Percentiles rank a stretch among this genome's conserved stretches.
Evolutionary conservation across 92 coral and sea anemone genomes (phyloP).

Genomic region (Nematostella vectensis): DNA sequence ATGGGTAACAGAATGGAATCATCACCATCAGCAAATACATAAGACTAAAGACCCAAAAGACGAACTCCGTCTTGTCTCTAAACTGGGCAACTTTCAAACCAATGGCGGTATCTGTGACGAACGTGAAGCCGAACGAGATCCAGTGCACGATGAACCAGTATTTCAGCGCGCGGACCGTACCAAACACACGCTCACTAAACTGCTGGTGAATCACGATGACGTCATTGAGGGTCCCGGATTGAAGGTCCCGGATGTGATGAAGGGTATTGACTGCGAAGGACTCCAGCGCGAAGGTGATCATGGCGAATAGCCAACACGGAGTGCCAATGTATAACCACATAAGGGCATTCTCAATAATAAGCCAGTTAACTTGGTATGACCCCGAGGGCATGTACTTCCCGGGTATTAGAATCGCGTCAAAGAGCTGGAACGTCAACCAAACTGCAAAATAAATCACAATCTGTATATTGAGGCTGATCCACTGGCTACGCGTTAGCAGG

Average conservation of each 20-base stretch:
- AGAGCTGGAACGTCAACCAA: slow-evolving; percentile 11
- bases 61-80: slow-evolving; percentile 2
- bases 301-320: slow-evolving; percentile 26
- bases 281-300: slow-evolving; percentile 17
- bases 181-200: slow-evolving; percentile 18
- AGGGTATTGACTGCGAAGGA: slow-evolving; percentile 5
- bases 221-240: slow-evolving; percentile 13
- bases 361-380: slow-evolving; percentile 9
- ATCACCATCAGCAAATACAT: slow-evolving; percentile 3
- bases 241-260: slow-evolving; percentile 10
- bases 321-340: slow-evolving; percentile 24
- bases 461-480: slow-evolving; percentile 18
- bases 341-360: slow-evolving; percentile 1
- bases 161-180: slow-evolving; percentile 19
- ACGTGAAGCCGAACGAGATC: slow-evolving; percentile 12
- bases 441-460: slow-evolving; percentile 12
- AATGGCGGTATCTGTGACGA: slow-evolving; percentile 11
- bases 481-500: slow-evolving; percentile 11
- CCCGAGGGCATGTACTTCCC: slow-evolving; percentile 7
- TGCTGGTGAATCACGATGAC: slow-evolving; percentile 16
- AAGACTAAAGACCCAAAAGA: slow-evolving; percentile 8
- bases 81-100: slow-evolving; percentile 10
- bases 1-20: slow-evolving; percentile 20
- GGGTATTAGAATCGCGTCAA: slow-evolving; percentile 1
- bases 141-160: slow-evolving; percentile 24